A percentile compares a stretch with the other conserved stretches of the same genome.
Evolutionary conservation across 2,888 invertebrate genomes (phyloP).

Genomic region (Plemyria rubiginata): DNA sequence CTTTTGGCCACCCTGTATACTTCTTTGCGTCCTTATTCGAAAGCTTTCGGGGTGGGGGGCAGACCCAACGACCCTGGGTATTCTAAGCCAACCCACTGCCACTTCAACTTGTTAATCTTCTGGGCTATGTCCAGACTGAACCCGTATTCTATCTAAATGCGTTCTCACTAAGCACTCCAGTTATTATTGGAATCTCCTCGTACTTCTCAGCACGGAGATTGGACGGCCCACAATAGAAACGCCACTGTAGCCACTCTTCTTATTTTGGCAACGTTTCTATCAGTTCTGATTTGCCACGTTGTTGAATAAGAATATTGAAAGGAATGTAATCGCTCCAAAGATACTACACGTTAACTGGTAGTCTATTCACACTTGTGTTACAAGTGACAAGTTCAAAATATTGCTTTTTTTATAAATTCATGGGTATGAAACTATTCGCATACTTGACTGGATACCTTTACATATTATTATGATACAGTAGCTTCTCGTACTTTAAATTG

Average conservation of each 20-base stretch:
- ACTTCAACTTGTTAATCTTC: not conserved
- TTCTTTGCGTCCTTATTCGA: no score
- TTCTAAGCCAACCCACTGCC: not conserved
- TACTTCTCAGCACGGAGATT: constrained; percentile 48
- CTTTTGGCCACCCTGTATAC: no score
- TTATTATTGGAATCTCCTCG: constrained; percentile 66
- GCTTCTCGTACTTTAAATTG: no score
- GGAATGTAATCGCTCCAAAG: not conserved
- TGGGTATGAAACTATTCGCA: no score
- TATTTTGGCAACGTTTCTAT: constrained; percentile 28
- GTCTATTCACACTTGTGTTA: no score
- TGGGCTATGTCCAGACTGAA: constrained; percentile 15
- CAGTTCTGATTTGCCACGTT: not conserved
- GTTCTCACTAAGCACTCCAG: constrained; percentile 54
- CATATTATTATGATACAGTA: no score
- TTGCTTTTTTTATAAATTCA: no score
- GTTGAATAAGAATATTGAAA: no score
- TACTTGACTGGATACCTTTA: no score
- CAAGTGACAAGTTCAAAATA: no score
- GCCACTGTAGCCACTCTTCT: constrained; percentile 48
- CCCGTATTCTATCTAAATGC: constrained; percentile 13
- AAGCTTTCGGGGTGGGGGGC: no score
- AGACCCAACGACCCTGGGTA: not conserved
- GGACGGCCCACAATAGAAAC: constrained; percentile 54
- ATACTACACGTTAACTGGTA: no score